Conservation (phyloP, 2,113 vertebrate genomes). For the Serilophus lunatus region DNA sequence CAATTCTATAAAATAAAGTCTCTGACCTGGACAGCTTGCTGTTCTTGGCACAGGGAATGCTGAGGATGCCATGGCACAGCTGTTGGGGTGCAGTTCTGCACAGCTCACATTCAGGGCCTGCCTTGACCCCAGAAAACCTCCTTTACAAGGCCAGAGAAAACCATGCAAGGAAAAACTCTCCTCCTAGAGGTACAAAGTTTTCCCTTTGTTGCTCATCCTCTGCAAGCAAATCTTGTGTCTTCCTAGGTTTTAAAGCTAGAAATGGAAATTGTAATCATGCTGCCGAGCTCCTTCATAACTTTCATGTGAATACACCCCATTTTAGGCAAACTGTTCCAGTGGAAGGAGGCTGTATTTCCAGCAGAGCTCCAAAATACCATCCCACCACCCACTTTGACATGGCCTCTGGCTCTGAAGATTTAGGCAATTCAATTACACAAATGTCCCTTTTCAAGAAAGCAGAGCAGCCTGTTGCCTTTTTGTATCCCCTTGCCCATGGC, state of each 20-base stretch:
- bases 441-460: slow-evolving; percentile 4
- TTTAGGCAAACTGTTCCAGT: neutral
- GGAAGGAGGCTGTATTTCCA: neutral
- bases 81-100: neutral
- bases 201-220: neutral
- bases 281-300: neutral
- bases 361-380: neutral
- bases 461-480: slow-evolving; percentile 22
- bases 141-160: neutral
- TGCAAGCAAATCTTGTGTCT: neutral
- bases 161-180: neutral
- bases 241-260: neutral
- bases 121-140: neutral
- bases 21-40: neutral
- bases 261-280: neutral
- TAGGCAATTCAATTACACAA: slow-evolving; percentile 46
- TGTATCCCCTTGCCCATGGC: neutral
- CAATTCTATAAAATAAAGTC: neutral
- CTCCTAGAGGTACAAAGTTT: neutral
- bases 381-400: slow-evolving; percentile 53
- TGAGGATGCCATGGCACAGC: neutral
- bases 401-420: slow-evolving; percentile 46
- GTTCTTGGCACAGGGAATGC: neutral
- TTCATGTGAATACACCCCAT: neutral
- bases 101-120: no score